phyloP scores from a whole-genome alignment of 2,113 vertebrate species.

The Thermophis baileyi region DNA sequence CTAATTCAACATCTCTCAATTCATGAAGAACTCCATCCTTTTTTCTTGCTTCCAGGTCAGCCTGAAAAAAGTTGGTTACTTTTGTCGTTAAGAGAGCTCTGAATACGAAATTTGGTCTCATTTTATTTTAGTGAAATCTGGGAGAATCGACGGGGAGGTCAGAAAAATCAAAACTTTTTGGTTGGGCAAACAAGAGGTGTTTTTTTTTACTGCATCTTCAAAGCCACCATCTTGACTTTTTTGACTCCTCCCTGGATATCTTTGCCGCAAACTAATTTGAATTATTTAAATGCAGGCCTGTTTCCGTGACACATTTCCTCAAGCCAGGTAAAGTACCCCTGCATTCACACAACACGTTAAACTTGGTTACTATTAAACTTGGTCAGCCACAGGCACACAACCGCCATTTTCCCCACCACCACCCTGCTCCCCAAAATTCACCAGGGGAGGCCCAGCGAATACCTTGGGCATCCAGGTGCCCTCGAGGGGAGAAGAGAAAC shows the following conservation, averaged over 20 bases:
- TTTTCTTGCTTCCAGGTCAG: too few species aligned
- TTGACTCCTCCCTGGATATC: too few species aligned
- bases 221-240: neutral
- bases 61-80: too few species aligned
- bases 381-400: neutral
- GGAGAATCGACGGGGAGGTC: neutral
- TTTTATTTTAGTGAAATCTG: neutral
- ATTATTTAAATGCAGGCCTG: neutral
- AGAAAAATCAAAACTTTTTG: neutral
- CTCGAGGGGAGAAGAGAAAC: conserved; percentile 66
- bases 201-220: too few species aligned
- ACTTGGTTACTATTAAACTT: neutral
- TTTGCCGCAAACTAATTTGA: neutral
- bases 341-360: neutral
- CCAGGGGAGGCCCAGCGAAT: neutral
- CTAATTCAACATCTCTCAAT: too few species aligned
- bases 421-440: neutral
- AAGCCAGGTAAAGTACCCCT: neutral
- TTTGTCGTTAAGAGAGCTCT: too few species aligned
- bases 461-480: conserved; percentile 65
- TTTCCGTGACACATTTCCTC: neutral
- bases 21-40: too few species aligned
- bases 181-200: too few species aligned
- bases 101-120: too few species aligned
- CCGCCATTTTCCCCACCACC: neutral